Evolutionary conservation across 1,140 invertebrate species (phyloP).

Genomic region (Acromyrmex heyeri): DNA sequence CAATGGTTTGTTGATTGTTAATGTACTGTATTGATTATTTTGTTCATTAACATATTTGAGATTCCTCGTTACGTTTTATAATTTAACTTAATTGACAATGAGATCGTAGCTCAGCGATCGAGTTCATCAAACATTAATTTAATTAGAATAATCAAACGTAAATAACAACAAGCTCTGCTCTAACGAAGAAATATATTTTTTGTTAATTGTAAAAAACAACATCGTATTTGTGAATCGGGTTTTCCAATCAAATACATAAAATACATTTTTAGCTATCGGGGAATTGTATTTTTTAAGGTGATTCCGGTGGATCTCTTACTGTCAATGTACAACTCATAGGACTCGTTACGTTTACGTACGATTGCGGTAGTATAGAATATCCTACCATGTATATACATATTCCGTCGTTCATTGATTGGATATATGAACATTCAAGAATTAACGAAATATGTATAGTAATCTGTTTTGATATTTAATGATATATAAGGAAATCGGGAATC

Average conservation of each 20-base stretch:
- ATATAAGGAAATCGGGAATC: not conserved
- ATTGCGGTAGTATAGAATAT: constrained; percentile 78
- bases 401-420: constrained; percentile 70
- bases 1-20: no score
- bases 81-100: constrained; percentile 26
- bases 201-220: no score
- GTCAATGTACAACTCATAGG: constrained; percentile 83
- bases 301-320: constrained; percentile 86
- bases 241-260: not conserved
- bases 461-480: not conserved
- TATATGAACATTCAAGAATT: constrained; percentile 4
- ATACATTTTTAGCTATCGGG: not conserved
- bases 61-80: not conserved
- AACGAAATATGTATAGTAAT: not conserved
- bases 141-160: no score
- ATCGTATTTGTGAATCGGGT: not conserved
- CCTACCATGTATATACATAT: constrained; percentile 83
- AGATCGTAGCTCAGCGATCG: not conserved
- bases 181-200: no score
- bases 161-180: no score
- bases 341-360: constrained; percentile 79
- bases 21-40: no score
- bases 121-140: not conserved
- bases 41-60: not conserved
- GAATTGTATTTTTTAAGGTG: constrained; percentile 80